Evolutionary conservation across 2,113 vertebrate species (phyloP).

Genomic region (Pterocles gutturalis): DNA sequence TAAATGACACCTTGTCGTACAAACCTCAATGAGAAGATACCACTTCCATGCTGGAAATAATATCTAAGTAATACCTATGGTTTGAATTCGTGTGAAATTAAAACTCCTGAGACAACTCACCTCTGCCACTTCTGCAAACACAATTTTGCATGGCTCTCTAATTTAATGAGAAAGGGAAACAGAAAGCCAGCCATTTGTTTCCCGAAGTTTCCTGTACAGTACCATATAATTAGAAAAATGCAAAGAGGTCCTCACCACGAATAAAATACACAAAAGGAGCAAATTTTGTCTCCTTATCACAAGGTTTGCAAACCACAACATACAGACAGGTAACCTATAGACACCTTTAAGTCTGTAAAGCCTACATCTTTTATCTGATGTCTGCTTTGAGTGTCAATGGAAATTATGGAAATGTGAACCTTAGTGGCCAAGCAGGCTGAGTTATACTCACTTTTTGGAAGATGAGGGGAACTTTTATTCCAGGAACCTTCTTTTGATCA

Average conservation of each 20-base stretch:
- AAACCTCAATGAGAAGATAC: background rate
- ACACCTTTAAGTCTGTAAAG: background rate
- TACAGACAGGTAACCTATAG: background rate
- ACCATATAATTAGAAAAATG: background rate
- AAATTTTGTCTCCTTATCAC: background rate
- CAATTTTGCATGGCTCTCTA: background rate
- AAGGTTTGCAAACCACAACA: background rate
- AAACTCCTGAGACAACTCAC: background rate
- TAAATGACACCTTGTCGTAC: background rate
- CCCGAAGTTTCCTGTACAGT: accelerated
- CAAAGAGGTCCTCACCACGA: background rate
- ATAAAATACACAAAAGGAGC: background rate
- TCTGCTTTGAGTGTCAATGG: background rate
- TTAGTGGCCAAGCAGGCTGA: background rate
- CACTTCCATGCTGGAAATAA: background rate
- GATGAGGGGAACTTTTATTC: slow-evolving; percentile 89
- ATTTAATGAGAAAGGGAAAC: background rate
- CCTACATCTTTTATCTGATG: background rate
- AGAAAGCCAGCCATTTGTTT: background rate
- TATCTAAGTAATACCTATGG: background rate
- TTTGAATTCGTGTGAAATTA: background rate
- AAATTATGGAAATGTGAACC: background rate
- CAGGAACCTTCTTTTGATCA: slow-evolving; percentile 89
- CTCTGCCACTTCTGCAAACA: background rate
- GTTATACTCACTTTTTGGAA: slow-evolving; percentile 88